Base-by-base conservation (phyloP, 1,140 invertebrate species). In the Anastrepha ludens region DNA sequence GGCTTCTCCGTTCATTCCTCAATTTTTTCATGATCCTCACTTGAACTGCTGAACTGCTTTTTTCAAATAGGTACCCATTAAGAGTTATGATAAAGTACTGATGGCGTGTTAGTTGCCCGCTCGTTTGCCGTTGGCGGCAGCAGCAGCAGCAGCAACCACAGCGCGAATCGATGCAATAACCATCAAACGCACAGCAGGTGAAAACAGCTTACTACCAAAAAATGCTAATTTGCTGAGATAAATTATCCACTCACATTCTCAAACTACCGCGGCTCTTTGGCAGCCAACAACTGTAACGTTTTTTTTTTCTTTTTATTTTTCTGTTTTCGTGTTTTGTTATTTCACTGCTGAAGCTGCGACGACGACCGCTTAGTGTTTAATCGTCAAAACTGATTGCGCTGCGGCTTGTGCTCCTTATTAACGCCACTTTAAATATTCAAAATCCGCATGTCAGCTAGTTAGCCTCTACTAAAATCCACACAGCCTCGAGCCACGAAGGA, bases 171-270 rank as follows among this genome's bases (percentile, higher is more conserved):
- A 47, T 81, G 74, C 74, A 29, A 55, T 67, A 81, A 50, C 60
- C 60, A 58, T 67, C 44, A 87, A 87, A 67, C 17, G 60, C 86
- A 87, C 86, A 87, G 86, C 86, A 87, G 86, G 86, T 87, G 86
- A 87, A 70, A 87, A 87, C 86, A 62, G 44, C 86, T 64, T 62
- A 87, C 58, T n/a, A 70, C 85, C 58, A 86, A 86, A 86, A 86
- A 44, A 86, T 86, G 59, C 85, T 86, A 86, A 86, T 86, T 55
- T 65, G 39, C 29, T 3, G 39, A 62, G 55, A 86, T 86, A 86
- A 86, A 60, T 81, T 81, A 81, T 81, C 44, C 74, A 55, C 11
- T 55, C 50, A 81, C 74, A 81, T 81, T 81, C n/a, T 81, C 9
- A 81, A 81, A 20, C 9, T 81, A n/a, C n/a, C 47, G 47, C 74